Evolutionary conservation across 1,140 invertebrate genomes (phyloP).

Genomic region (Antheraea mylitta): DNA sequence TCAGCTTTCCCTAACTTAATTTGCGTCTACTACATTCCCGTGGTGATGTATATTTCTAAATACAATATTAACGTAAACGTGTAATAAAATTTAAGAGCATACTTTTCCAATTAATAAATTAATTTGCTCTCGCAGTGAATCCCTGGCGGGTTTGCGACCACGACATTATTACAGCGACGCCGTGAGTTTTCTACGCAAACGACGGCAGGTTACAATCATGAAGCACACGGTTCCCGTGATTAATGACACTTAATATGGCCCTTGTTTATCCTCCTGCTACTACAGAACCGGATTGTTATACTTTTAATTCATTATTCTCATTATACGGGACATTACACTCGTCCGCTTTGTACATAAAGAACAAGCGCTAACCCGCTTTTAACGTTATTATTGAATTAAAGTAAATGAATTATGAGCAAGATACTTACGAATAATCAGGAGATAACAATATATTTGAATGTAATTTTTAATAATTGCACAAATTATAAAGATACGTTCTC

Average conservation of each 20-base stretch:
- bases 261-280: slow-evolving; percentile 25
- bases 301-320: background rate
- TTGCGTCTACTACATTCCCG: too few species aligned
- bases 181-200: slow-evolving; percentile 32
- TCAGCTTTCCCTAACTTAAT: too few species aligned
- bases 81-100: background rate
- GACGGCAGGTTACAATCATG: slow-evolving; percentile 37
- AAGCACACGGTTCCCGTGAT: slow-evolving; percentile 33
- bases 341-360: background rate
- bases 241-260: slow-evolving; percentile 36
- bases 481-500: too few species aligned
- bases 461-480: too few species aligned
- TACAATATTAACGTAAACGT: background rate
- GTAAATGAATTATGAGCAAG: too few species aligned
- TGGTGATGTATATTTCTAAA: too few species aligned
- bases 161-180: slow-evolving; percentile 6
- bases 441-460: too few species aligned
- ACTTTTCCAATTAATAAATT: background rate
- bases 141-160: background rate
- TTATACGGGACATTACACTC: background rate
- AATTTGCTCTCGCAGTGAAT: background rate
- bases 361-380: too few species aligned
- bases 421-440: too few species aligned
- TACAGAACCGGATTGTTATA: background rate
- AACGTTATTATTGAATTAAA: too few species aligned